Conservation (phyloP, 2,888 invertebrate genomes). For the Yponomeuta plumbellus region DNA sequence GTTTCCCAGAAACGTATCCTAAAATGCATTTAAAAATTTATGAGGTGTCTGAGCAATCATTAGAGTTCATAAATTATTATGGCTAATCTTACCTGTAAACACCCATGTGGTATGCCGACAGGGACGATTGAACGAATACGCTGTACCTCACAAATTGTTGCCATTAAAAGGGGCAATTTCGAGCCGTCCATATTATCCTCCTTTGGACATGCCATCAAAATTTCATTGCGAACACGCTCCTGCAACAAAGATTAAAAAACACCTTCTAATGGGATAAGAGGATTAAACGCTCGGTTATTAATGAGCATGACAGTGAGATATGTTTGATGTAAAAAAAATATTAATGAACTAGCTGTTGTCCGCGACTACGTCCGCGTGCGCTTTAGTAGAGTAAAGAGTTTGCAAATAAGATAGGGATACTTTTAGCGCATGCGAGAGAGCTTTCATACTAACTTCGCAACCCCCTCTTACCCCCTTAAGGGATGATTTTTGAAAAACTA, state of each 20-base stretch:
- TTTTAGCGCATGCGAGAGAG: too few relatives aligned
- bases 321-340: too few relatives aligned
- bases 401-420: too few relatives aligned
- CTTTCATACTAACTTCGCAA: too few relatives aligned
- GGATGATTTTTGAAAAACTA: too few relatives aligned
- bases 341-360: too few relatives aligned
- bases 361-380: too few relatives aligned
- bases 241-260: constrained; percentile 44
- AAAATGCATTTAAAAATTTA: constrained; percentile 22
- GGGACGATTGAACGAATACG: constrained; percentile 88
- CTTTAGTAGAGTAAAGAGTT: too few relatives aligned
- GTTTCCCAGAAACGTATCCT: constrained; percentile 78
- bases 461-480: too few relatives aligned
- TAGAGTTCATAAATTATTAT: neutral
- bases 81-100: constrained; percentile 50
- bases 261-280: neutral
- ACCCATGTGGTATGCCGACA: constrained; percentile 90
- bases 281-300: neutral
- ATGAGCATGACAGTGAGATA: neutral
- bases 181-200: constrained; percentile 76
- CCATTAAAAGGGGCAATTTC: constrained; percentile 79
- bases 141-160: constrained; percentile 86
- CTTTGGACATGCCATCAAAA: constrained; percentile 61
- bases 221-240: constrained; percentile 77
- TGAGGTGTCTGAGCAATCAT: neutral